Conservation (phyloP, 2,888 invertebrate genomes). For the Pandemis heparana region DNA sequence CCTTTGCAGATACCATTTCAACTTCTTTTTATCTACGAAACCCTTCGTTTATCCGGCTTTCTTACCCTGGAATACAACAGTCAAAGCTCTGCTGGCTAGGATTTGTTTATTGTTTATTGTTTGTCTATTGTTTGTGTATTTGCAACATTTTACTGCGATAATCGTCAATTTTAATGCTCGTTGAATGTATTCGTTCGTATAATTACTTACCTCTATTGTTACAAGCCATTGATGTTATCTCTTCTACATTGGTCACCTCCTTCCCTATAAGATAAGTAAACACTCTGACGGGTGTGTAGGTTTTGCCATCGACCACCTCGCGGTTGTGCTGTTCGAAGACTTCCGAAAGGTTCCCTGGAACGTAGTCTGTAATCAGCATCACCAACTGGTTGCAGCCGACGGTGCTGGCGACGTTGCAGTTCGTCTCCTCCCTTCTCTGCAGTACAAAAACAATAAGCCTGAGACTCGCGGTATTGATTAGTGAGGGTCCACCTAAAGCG, state of each 20-base stretch:
- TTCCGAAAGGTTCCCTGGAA: constrained; percentile 94
- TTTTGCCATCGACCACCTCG: constrained; percentile 85
- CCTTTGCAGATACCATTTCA: too few species aligned
- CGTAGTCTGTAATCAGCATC: constrained; percentile 98
- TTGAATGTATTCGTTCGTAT: too few species aligned
- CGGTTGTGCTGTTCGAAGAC: constrained; percentile 93
- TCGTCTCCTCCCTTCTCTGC: constrained; percentile 58
- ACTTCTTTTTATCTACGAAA: too few species aligned
- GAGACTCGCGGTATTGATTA: background rate
- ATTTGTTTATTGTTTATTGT: too few species aligned
- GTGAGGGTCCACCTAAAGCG: too few species aligned
- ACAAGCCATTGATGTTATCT: constrained; percentile 98
- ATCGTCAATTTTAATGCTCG: too few species aligned
- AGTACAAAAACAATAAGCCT: constrained; percentile 21
- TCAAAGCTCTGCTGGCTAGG: too few species aligned
- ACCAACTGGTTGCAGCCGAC: constrained; percentile 97
- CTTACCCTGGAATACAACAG: too few species aligned
- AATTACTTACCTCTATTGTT: constrained; percentile 91
- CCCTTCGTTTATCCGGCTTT: too few species aligned
- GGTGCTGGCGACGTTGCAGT: constrained; percentile 69
- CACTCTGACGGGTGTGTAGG: constrained; percentile 93
- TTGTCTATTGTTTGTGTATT: too few species aligned
- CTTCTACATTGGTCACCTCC: constrained; percentile 95
- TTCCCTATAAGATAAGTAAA: constrained; percentile 98
- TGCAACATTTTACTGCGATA: too few species aligned